These are phyloP conservation scores for Sphaeridia pumilis DNA, from an alignment of 2,888 invertebrate species.

Conservation along the genomic window DNA sequence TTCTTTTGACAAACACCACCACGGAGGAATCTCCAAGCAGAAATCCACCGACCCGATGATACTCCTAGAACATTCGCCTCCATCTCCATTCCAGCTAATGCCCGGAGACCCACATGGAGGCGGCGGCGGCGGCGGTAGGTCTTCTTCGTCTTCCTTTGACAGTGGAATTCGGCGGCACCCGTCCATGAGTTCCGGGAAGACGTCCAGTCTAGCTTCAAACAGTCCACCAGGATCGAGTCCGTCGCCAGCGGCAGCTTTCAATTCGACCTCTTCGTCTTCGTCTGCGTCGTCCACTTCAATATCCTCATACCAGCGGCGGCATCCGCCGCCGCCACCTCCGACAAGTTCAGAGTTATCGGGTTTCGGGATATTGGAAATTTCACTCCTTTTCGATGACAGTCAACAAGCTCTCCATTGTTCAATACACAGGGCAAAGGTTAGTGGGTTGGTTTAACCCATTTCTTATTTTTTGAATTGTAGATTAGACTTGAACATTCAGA, in stretches of 20 bases:
- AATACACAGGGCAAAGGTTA: slow-evolving; percentile 63
- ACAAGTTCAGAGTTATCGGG: slow-evolving; percentile 3
- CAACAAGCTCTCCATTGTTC: slow-evolving; percentile 68
- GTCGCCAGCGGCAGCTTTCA: slow-evolving; percentile 3
- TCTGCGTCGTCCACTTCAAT: no score
- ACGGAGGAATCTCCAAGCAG: background rate
- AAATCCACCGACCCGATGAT: background rate
- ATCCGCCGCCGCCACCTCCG: background rate
- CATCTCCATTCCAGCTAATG: background rate
- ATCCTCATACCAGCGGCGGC: background rate
- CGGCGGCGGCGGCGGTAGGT: background rate
- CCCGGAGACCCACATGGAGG: no score
- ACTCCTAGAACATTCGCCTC: background rate
- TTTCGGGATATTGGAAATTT: slow-evolving; percentile 59
- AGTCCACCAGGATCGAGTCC: slow-evolving; percentile 2
- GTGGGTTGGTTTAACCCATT: no score
- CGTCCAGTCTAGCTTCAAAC: slow-evolving; percentile 7
- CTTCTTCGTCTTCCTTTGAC: slow-evolving; percentile 3
- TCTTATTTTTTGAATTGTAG: no score
- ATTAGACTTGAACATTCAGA: no score
- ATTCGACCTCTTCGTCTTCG: slow-evolving; percentile 14
- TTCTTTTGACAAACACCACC: slow-evolving; percentile 1
- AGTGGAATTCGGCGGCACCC: background rate
- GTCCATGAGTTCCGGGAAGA: slow-evolving; percentile 4
- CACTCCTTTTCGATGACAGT: slow-evolving; percentile 63